These are phyloP conservation scores for Lasioglossum villosulum DNA, from an alignment of 2,888 invertebrate species.

Conservation along the genomic window DNA sequence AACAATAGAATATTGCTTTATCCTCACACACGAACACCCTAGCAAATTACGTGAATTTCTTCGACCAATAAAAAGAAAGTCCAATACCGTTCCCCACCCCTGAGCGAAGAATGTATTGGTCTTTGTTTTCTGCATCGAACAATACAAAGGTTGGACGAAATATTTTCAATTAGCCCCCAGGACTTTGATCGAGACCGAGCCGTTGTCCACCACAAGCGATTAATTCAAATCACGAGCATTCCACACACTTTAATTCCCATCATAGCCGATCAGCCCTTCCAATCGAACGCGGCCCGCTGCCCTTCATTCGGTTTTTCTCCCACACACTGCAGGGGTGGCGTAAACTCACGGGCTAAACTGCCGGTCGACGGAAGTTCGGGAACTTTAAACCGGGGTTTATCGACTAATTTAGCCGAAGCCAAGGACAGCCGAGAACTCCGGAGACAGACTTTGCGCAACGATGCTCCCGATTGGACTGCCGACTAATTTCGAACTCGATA, in stretches of 20 bases:
- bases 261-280: conserved; percentile 34
- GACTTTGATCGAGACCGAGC: conserved; percentile 35
- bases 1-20: neutral
- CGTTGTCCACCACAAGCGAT: conserved; percentile 32
- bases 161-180: conserved; percentile 33
- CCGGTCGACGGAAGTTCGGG: conserved; percentile 58
- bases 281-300: neutral
- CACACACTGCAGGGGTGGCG: conserved; percentile 37
- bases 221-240: conserved; percentile 51
- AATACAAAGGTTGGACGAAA: neutral
- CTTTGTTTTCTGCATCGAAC: neutral
- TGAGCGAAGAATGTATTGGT: neutral
- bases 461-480: conserved; percentile 65
- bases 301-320: conserved; percentile 51
- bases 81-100: neutral
- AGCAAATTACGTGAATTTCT: neutral
- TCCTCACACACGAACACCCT: neutral
- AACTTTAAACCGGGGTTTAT: conserved; percentile 78
- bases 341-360: conserved; percentile 19
- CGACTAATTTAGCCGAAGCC: conserved; percentile 76
- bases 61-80: neutral
- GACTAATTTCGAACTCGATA: conserved; percentile 74
- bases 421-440: conserved; percentile 67
- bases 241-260: conserved; percentile 39
- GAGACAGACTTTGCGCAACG: conserved; percentile 68